Evolutionary conservation across 1,140 invertebrate species (phyloP), one percentile per base, ranked within the genome.

Genomic region (Ericerus pela): DNA sequence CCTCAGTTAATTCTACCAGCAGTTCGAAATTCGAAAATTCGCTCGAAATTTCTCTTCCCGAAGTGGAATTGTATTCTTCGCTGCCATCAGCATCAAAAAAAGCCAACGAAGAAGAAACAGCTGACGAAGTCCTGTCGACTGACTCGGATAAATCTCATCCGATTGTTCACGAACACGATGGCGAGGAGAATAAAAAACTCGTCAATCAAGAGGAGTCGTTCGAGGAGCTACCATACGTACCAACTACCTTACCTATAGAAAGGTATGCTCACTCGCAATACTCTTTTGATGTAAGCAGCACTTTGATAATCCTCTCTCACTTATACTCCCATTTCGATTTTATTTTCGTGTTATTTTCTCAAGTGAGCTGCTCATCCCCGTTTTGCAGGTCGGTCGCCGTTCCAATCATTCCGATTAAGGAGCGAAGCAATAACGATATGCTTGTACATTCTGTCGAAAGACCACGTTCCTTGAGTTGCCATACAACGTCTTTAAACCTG

Each of bases 141-240:
- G 57, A 58, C 31, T 58, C 57, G 1, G 57, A 58, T 14, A 26
- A 26, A 16, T 43, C 55, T 41, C 26, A 52, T 1, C 38, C 53
- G 11, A 26, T 55, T 1, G 26, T 55, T 28, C 18, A 11, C 6
- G 57, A 31, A 33, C 51, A 29, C 2, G 57, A 58, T 14, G n/a
- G n/a, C n/a, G 57, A 58, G 36, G 84, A 88, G 64, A 75, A 80
- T 53, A 85, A 87, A 54, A 79, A 81, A 1, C 73, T 91, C 26
- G 81, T 85, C 2, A 75, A 82, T 41, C 76, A 81, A 61, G 84
- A 88, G 61, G 85, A 88, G 61, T 86, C 85, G 10, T 85, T 88
- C 60, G 85, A 87, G 55, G 87, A 90, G 70, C 70, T 90, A 62
- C 88, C 88, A 1, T 89, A 86, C 64, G 78, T 90, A 58, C 85